Conservation (phyloP, 2,113 vertebrate species). For the Puma concolor region DNA sequence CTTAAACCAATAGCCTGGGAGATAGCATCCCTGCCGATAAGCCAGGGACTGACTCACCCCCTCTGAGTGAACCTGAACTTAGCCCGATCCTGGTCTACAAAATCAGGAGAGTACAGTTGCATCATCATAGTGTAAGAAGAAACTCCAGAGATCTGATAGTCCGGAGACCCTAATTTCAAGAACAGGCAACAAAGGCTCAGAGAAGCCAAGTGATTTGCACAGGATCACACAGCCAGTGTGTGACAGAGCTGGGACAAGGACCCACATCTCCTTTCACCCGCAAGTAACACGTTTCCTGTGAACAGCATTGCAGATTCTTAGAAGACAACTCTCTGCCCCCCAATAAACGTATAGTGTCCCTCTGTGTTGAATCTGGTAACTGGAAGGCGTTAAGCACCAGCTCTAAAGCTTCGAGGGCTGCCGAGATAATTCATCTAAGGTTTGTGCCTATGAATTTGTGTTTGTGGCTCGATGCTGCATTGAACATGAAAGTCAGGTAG, state of each 20-base stretch:
- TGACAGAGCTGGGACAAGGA: background rate
- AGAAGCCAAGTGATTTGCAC: background rate
- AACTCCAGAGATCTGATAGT: background rate
- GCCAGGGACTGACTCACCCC: background rate
- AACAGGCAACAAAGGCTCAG: background rate
- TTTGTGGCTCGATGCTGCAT: background rate
- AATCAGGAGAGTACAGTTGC: background rate
- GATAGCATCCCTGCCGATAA: accelerated
- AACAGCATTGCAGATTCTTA: background rate
- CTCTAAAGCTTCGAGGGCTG: background rate
- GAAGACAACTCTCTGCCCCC: background rate
- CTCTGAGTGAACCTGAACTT: background rate
- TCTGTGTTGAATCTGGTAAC: background rate
- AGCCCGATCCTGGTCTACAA: too few species aligned
- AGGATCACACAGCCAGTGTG: background rate
- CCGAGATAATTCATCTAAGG: background rate
- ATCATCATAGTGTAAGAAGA: background rate
- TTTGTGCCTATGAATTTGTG: background rate
- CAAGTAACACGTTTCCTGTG: background rate
- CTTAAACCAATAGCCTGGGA: background rate
- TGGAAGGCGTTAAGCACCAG: background rate
- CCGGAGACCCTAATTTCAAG: background rate
- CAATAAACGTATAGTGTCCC: background rate
- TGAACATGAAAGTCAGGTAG: slow-evolving; percentile 40
- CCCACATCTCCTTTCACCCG: background rate